phyloP scores from a whole-genome alignment of 2,888 invertebrate genomes.

The Drosophila mimica region DNA sequence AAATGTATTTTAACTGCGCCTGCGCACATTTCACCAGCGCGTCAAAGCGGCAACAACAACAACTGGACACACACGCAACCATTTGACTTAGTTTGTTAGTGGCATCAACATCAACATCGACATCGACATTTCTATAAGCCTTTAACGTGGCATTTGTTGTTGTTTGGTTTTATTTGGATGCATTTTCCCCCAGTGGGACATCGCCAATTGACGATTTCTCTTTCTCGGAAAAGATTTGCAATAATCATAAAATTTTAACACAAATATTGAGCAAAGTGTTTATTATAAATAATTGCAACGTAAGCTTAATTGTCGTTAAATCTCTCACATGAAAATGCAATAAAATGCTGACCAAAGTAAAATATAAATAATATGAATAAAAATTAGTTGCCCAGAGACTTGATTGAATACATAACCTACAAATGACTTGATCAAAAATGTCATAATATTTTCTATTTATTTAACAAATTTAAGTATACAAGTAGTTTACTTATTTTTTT shows the following conservation, averaged over 20 bases:
- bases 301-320: slow-evolving; percentile 22
- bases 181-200: slow-evolving; percentile 61
- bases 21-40: slow-evolving; percentile 69
- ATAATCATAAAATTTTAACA: slow-evolving; percentile 77
- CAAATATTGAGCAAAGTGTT: slow-evolving; percentile 75
- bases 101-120: slow-evolving; percentile 37
- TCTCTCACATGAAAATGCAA: slow-evolving; percentile 32
- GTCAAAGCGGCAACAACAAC: slow-evolving; percentile 31
- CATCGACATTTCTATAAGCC: slow-evolving; percentile 49
- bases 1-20: slow-evolving; percentile 59
- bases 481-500: background rate
- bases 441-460: background rate
- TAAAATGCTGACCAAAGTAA: slow-evolving; percentile 12
- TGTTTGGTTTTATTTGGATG: slow-evolving; percentile 43
- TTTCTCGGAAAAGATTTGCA: slow-evolving; percentile 76
- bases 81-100: slow-evolving; percentile 60
- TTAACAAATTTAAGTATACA: background rate
- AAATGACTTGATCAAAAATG: background rate
- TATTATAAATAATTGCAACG: slow-evolving; percentile 63
- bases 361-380: background rate
- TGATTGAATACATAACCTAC: background rate
- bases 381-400: background rate
- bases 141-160: slow-evolving; percentile 45
- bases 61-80: slow-evolving; percentile 27
- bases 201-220: slow-evolving; percentile 72